A percentile compares a stretch with the other conserved stretches of the same genome.
These are phyloP conservation scores for Calliopum simillimum DNA, from an alignment of 2,888 invertebrate species.

Conservation along the genomic window DNA sequence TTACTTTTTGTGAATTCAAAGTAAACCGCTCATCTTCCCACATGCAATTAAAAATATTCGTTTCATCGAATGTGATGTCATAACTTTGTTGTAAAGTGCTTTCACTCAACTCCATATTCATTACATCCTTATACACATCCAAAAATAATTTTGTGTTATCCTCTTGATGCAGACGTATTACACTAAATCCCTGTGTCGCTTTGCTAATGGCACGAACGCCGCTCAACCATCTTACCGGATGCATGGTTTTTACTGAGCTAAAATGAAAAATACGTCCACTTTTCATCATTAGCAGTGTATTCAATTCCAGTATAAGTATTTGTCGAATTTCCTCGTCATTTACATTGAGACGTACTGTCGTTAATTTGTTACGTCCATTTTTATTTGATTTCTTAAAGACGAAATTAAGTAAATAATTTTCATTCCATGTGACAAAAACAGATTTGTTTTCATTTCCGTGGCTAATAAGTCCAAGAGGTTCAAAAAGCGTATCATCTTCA, in stretches of 20 bases:
- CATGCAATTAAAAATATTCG: conserved; percentile 58
- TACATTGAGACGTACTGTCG: conserved; percentile 53
- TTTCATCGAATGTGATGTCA: conserved; percentile 61
- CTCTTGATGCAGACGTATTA: conserved; percentile 52
- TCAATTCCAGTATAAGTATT: conserved; percentile 60
- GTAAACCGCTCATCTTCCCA: conserved; percentile 58
- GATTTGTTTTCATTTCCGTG: conserved; percentile 58
- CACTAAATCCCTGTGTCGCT: conserved; percentile 55
- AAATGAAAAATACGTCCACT: conserved; percentile 62
- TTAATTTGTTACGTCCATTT: conserved; percentile 50
- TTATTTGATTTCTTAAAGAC: conserved; percentile 59
- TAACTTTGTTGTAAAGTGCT: conserved; percentile 52
- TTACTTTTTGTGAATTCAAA: conserved; percentile 51
- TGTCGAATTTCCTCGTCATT: conserved; percentile 42
- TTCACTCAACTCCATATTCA: conserved; percentile 47
- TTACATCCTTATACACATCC: conserved; percentile 58
- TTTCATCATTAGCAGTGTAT: conserved; percentile 58
- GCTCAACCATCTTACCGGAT: conserved; percentile 55
- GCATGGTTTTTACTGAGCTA: conserved; percentile 60
- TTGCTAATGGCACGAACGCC: conserved; percentile 57
- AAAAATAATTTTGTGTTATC: conserved; percentile 49
- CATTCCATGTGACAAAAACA: conserved; percentile 64
- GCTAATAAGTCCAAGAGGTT: conserved; percentile 58
- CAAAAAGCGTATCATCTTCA: conserved; percentile 60
- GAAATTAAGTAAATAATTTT: conserved; percentile 60